Base-by-base conservation (phyloP, 2,113 vertebrate genomes). In the Dissostichus mawsoni region DNA sequence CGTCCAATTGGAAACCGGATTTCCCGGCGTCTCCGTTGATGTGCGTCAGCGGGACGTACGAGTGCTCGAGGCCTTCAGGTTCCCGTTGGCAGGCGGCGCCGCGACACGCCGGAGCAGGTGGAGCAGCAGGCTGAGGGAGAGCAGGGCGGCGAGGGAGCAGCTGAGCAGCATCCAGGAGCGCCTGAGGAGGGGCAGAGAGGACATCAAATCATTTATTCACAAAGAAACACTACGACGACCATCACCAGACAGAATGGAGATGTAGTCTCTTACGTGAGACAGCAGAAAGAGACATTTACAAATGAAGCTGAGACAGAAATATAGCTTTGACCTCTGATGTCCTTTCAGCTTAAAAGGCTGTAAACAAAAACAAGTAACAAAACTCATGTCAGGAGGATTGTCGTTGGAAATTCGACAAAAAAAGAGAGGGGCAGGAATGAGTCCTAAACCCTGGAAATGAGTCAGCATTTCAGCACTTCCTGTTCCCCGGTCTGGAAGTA, bases 11-110 rank as follows among this genome's bases (percentile, higher is more conserved):
- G 12, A 87, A 69, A 3, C 44, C 12, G 14, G 62, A 4, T 10
- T 29, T 69, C 18, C 20, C 0, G 2, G 5, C 11, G 3, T 56
- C 59, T 16, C 80, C 25, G 5, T 86, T 91, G 47, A 92, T 78
- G 67, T 91, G 36, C 23, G n/a, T 62, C 76, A 95, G 85, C 0
- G 93, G 94, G 41, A 94, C 64, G 45, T 94, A 95, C n/a, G 93
- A 90, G 86, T 94, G 95, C n/a, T 85, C 74, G 1, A 8, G 50
- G 0, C 63, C 82, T 3, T 69, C 0, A 1, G n/a, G n/a, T 20
- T 47, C 18, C 67, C 1, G 52, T 20, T 29, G 8, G 0, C 13
- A 25, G 61, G 8, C 51, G 4, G 76, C 59, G 63, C 76, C 48
- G 44, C 76, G 59, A 52, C 87, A 90, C 4, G 47, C 73, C 51